Conservation (phyloP, 1,140 invertebrate genomes). For the Dendroctonus ponderosae region DNA sequence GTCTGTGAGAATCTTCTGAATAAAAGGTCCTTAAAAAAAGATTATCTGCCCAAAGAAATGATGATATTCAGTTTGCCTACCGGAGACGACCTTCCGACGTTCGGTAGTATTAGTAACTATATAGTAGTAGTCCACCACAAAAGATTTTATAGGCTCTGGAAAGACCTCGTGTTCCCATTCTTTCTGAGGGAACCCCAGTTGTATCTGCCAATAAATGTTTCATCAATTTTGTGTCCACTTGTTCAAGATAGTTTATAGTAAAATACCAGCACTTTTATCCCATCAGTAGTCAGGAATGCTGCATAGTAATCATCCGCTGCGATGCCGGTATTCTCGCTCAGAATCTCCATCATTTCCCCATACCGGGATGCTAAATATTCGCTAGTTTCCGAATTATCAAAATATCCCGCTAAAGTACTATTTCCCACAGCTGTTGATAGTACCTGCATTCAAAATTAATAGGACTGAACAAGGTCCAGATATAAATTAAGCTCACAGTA, state of each 20-base stretch:
- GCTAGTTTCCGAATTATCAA: background rate
- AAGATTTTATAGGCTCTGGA: conserved; percentile 4
- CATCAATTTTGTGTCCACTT: background rate
- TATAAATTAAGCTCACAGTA: background rate
- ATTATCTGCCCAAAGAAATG: background rate
- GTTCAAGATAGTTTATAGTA: background rate
- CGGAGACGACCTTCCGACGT: background rate
- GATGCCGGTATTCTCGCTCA: background rate
- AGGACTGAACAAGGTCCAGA: background rate
- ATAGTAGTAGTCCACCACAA: conserved; percentile 4
- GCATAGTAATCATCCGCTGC: background rate
- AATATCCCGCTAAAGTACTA: background rate
- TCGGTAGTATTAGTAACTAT: conserved; percentile 8
- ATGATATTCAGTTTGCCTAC: background rate
- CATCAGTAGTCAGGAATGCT: background rate
- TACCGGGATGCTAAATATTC: background rate
- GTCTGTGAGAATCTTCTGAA: conserved; percentile 33
- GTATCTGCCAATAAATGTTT: background rate
- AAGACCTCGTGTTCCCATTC: background rate
- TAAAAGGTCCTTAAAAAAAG: conserved; percentile 14
- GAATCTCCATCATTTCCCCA: background rate
- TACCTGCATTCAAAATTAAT: background rate
- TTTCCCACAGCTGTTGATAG: background rate
- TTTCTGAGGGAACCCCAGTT: background rate
- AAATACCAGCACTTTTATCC: conserved; percentile 5